Base-by-base conservation (phyloP, 2,113 vertebrate species). In the Eublepharis macularius region DNA sequence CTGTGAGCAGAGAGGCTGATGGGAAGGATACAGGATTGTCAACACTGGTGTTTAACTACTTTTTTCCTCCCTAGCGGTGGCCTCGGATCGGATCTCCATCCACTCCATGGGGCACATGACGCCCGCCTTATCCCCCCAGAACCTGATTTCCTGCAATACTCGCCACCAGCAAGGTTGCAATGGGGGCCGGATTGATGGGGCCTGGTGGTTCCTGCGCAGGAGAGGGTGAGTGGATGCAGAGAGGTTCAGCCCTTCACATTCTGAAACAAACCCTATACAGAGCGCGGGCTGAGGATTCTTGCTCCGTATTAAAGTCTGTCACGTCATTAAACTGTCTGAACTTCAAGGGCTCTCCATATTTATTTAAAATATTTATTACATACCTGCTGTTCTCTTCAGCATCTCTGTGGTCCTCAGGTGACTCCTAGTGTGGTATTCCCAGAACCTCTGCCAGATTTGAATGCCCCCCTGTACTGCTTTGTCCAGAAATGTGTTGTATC, bases 41-140 rank as follows among this genome's bases (percentile, higher is more conserved):
- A 34, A 24, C 29, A n/a, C 73, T 66, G 49, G 2, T 24, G 43
- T 0, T 14, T 45, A 4, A 24, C 63, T 82, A 65, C 75, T 16
- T 3, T 0, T 2, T 54, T 74, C 2, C 0, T 49, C 60, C 36
- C 32, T 86, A 99, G 98, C 98, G 1, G 98, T 99, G 76, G 98
- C 98, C 21, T 99, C 98, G 0, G 98, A 99, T 92, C 95, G 98
- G 17, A 98, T 99, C 94, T 97, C 98, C 75, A 99, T 99, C 95
- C 98, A 99, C 87, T 99, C 98, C n/a, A 97, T 99, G 98, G 98
- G 98, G 49, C 98, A 99, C 96, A 98, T 99, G 98, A 98, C 96
- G 0, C 98, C 98, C 1, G 95, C 97, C 86, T 95, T 99, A 74
- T 99, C 98, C 0, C 98, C 98, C 2, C 98, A 99, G 93, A 98